These are phyloP conservation scores for Dermolepida albohirtum DNA, from an alignment of 2,888 invertebrate genomes.

Conservation along the genomic window DNA sequence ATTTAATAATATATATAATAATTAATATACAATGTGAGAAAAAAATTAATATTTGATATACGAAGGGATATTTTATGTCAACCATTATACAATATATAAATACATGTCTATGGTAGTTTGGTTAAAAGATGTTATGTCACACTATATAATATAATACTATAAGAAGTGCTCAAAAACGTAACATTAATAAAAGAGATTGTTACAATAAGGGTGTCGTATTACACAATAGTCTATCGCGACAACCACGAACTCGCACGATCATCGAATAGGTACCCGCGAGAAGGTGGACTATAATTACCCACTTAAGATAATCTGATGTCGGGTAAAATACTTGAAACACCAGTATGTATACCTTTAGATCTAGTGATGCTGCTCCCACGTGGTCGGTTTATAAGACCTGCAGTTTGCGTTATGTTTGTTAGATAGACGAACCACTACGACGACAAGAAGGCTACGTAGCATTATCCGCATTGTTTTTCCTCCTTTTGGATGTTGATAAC, in stretches of 20 bases:
- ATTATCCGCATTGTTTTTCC: conserved; percentile 24
- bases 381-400: conserved; percentile 7
- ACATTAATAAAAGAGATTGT: conserved; percentile 28
- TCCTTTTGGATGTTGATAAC: conserved; percentile 32
- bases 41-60: no score
- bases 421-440: conserved; percentile 10
- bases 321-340: conserved; percentile 35
- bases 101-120: no score
- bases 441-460: conserved; percentile 7
- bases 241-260: conserved; percentile 9
- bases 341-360: conserved; percentile 23
- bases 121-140: no score
- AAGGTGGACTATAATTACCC: conserved; percentile 43
- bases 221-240: conserved; percentile 38
- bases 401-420: not conserved
- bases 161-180: not conserved
- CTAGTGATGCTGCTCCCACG: conserved; percentile 29
- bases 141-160: no score
- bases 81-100: no score
- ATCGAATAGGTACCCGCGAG: conserved; percentile 10
- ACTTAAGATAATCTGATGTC: conserved; percentile 43
- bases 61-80: no score
- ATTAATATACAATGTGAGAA: no score
- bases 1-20: no score
- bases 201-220: conserved; percentile 37